phyloP scores from a whole-genome alignment of 1,140 invertebrate genomes.

The Drosophila triauraria region DNA sequence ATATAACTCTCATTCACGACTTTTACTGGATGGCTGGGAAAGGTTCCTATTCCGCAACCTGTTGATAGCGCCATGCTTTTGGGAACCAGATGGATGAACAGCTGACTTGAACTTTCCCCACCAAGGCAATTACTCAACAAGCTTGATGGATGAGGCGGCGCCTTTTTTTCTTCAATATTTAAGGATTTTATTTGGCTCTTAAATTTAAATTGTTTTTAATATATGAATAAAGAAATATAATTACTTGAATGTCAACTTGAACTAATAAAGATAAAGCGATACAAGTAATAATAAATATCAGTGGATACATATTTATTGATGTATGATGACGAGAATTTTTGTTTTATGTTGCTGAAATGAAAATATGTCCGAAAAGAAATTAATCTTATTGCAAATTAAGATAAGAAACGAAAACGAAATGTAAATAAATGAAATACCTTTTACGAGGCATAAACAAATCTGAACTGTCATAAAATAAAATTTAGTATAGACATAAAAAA shows the following conservation, averaged over 20 bases:
- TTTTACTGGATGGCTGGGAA: conserved; percentile 26
- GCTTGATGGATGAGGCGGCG: conserved; percentile 3
- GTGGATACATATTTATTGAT: too few relatives aligned
- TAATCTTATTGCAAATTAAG: conserved; percentile 3
- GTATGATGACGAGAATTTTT: neutral
- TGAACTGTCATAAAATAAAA: conserved; percentile 14
- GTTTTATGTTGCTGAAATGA: neutral
- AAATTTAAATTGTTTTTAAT: neutral
- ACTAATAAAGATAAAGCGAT: neutral
- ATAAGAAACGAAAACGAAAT: neutral
- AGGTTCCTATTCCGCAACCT: conserved; percentile 31
- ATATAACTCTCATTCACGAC: neutral
- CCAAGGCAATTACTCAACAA: conserved; percentile 13
- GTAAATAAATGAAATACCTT: conserved; percentile 13
- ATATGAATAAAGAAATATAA: neutral
- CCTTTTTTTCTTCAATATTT: neutral
- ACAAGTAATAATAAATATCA: neutral
- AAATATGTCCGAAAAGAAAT: neutral
- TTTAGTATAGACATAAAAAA: conserved; percentile 30
- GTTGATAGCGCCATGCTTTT: conserved; percentile 29
- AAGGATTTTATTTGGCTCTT: neutral
- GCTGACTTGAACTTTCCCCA: conserved; percentile 30
- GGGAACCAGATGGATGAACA: conserved; percentile 35
- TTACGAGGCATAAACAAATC: conserved; percentile 25
- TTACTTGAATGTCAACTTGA: neutral